Base-by-base conservation (phyloP, 2,888 invertebrate genomes). In the Allygus modestus region DNA sequence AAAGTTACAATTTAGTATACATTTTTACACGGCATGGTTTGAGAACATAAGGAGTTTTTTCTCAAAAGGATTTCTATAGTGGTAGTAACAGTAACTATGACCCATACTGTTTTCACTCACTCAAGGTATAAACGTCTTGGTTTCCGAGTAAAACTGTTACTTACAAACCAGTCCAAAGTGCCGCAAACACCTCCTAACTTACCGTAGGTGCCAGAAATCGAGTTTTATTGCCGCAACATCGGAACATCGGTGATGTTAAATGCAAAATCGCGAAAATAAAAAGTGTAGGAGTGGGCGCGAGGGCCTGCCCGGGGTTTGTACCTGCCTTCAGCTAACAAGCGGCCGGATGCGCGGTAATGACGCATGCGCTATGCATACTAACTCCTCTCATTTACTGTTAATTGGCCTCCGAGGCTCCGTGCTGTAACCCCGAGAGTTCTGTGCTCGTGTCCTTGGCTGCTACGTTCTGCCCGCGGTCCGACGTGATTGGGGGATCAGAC, bases 361-460 rank as follows among this genome's bases (percentile, higher is more conserved):
- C 51, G 73, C 77, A 77, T 77, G 77, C 77, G 77, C 46, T 51
- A 28, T 51, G 77, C 77, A 77, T 77, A 77, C 77, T 77, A 77
- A 77, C 77, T 77, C 77, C 51, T 23, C 77, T 77, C 77, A 77
- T 46, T 77, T 77, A 77, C 23, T 77, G 77, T 77, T 77, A 77
- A 77, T 77, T 77, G 77, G 77, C 77, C 77, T 17, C 77, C 71
- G 20, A 71, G 71, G 37, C 41, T 31, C 69, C 0, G 23, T n/a
- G n/a, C n/a, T 75, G 73, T 75, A 75, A 75, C 73, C 73, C 43
- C 73, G 73, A 7, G 33, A 75, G 12, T 11, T 12, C 71, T 31
- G 26, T 4, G 5, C 17, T 4, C 58, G 58, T 41, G 73, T 20
- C 73, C 73, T 73, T 65, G 65, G 65, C 58, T 12, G 31, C 9